These are phyloP conservation scores for Uropsilus gracilis DNA, from an alignment of 2,113 vertebrate genomes.

Conservation along the genomic window DNA sequence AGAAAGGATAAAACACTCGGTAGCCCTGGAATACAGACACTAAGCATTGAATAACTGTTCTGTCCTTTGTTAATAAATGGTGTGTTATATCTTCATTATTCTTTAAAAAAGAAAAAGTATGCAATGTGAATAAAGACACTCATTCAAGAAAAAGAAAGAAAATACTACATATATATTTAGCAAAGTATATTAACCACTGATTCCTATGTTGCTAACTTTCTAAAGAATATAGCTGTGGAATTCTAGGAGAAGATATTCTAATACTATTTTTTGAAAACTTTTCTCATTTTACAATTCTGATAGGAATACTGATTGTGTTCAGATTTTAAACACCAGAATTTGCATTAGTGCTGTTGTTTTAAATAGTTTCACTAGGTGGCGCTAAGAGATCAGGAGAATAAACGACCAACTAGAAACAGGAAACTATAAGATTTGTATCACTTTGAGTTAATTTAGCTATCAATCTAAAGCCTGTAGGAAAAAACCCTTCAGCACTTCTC, in stretches of 20 bases:
- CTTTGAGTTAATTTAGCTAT: conserved; percentile 59
- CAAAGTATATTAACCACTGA: neutral
- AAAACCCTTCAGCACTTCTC: conserved; percentile 57
- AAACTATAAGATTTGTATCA: conserved; percentile 18
- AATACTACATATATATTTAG: neutral
- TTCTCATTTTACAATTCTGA: neutral
- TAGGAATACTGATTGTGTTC: neutral
- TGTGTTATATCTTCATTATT: no score
- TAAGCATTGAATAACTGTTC: neutral
- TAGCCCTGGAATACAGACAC: no score
- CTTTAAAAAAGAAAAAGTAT: neutral
- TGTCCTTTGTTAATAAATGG: neutral
- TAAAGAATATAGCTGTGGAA: neutral
- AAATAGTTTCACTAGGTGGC: conserved; percentile 84
- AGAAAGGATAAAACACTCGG: neutral
- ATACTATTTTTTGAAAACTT: neutral
- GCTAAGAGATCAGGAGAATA: conserved; percentile 59
- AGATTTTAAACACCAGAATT: conserved; percentile 37
- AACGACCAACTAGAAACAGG: fast-evolving
- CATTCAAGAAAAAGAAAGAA: neutral
- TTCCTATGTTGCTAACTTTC: neutral
- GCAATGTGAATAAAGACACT: neutral
- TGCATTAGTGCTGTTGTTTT: neutral
- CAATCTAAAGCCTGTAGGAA: conserved; percentile 60
- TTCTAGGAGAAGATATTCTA: neutral